Evolutionary conservation across 2,888 invertebrate species (phyloP).

Genomic region (Phengaris alcon): DNA sequence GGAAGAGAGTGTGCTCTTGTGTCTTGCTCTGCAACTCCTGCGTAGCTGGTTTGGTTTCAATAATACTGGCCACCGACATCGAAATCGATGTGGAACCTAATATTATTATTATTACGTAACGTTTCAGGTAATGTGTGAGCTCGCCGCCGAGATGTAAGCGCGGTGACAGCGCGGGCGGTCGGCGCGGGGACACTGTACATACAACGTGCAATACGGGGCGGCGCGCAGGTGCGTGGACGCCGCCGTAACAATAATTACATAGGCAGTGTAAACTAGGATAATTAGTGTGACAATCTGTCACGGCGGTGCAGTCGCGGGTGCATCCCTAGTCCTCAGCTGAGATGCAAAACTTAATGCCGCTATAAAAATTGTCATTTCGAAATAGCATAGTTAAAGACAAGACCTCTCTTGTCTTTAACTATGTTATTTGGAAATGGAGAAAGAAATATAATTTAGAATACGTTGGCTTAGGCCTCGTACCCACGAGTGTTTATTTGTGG

Average conservation of each 20-base stretch:
- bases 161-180: slow-evolving; percentile 43
- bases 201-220: slow-evolving; percentile 60
- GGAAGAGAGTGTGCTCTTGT: too few species aligned
- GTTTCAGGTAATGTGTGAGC: slow-evolving; percentile 55
- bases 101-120: too few species aligned
- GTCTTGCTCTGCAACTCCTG: too few species aligned
- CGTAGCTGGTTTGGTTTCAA: too few species aligned
- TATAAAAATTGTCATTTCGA: too few species aligned
- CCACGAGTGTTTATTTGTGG: too few species aligned
- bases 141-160: slow-evolving; percentile 51
- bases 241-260: slow-evolving; percentile 39
- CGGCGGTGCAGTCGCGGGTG: slow-evolving; percentile 3
- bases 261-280: slow-evolving; percentile 47
- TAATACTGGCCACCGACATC: too few species aligned
- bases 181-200: slow-evolving; percentile 34
- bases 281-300: slow-evolving; percentile 32
- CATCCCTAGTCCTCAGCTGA: background rate
- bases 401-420: too few species aligned
- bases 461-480: background rate
- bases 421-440: too few species aligned
- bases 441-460: background rate
- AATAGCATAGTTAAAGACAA: too few species aligned
- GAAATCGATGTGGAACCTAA: too few species aligned
- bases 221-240: slow-evolving; percentile 24
- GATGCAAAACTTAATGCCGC: too few species aligned